Evolutionary conservation across 2,888 invertebrate species (phyloP).

Genomic region (Stictocephala bisonia): DNA sequence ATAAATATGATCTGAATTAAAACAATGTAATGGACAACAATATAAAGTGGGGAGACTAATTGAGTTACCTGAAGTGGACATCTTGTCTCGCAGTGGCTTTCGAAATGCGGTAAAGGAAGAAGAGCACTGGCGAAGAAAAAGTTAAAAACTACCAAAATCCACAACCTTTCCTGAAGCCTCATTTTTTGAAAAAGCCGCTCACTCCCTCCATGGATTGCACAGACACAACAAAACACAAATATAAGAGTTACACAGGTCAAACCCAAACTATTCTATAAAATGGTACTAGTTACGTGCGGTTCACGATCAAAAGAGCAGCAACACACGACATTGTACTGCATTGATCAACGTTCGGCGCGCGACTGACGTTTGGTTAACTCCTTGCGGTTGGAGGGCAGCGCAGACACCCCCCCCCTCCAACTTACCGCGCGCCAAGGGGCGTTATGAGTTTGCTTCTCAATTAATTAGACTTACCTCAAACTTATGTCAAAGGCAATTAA

Average conservation of each 20-base stretch:
- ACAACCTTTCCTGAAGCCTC: conserved; percentile 1
- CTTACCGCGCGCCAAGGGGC: not conserved
- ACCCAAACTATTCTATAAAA: too few relatives aligned
- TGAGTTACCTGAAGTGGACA: conserved; percentile 40
- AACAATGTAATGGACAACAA: too few relatives aligned
- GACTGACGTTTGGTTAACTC: conserved; percentile 7
- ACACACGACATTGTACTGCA: too few relatives aligned
- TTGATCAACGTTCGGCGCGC: conserved; percentile 6
- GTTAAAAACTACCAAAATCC: conserved; percentile 3
- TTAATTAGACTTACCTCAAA: too few relatives aligned
- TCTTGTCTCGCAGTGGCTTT: conserved; percentile 34
- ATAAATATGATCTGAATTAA: too few relatives aligned
- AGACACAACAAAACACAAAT: too few relatives aligned
- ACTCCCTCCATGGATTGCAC: conserved; percentile 16
- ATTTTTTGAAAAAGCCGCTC: not conserved
- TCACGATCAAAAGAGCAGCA: too few relatives aligned
- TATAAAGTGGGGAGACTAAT: too few relatives aligned
- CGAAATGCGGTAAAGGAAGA: conserved; percentile 27
- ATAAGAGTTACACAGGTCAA: too few relatives aligned
- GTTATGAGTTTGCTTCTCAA: not conserved
- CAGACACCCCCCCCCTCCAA: not conserved
- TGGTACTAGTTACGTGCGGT: too few relatives aligned
- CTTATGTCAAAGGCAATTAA: too few relatives aligned
- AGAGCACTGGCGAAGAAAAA: conserved; percentile 9
- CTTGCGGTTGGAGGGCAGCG: too few relatives aligned